These are phyloP conservation scores for Cheiracanthium punctorium DNA, from an alignment of 2,888 invertebrate species.

Conservation along the genomic window DNA sequence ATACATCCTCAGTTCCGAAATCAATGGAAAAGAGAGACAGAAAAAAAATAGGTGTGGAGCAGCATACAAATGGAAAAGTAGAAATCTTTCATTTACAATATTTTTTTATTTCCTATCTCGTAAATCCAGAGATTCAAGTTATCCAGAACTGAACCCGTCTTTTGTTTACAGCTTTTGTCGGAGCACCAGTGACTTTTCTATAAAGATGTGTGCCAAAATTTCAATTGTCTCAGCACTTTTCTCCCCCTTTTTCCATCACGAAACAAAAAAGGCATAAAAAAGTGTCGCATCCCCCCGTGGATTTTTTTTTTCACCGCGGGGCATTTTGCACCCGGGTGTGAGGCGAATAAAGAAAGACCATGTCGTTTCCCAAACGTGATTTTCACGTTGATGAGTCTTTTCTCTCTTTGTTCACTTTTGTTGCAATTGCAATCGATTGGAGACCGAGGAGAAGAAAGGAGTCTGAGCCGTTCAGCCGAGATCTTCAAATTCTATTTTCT, in stretches of 20 bases:
- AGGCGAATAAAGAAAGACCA: slow-evolving; percentile 32
- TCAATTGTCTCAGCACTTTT: slow-evolving; percentile 54
- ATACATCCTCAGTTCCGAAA: too few relatives aligned
- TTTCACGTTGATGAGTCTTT: slow-evolving; percentile 58
- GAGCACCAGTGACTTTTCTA: neutral
- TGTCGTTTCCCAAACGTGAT: slow-evolving; percentile 57
- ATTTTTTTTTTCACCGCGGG: slow-evolving; percentile 34
- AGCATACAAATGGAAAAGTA: too few relatives aligned
- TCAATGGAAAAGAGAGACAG: too few relatives aligned
- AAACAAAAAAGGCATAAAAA: slow-evolving; percentile 23
- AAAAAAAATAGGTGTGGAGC: too few relatives aligned
- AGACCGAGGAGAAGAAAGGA: neutral
- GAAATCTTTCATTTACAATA: too few relatives aligned
- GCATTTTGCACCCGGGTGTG: slow-evolving; percentile 61
- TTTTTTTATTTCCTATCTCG: neutral
- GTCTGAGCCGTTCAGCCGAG: neutral
- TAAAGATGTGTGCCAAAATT: slow-evolving; percentile 2
- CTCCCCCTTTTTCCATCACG: slow-evolving; percentile 6
- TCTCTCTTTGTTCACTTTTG: slow-evolving; percentile 6
- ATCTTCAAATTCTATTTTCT: slow-evolving; percentile 11
- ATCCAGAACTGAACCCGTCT: neutral
- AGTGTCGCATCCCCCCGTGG: neutral
- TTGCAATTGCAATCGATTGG: neutral
- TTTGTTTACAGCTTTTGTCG: neutral
- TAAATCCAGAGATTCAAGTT: neutral